Evolutionary conservation across 2,888 invertebrate genomes (phyloP), one percentile per base, ranked within the genome.

Genomic region (Tolmerus cingulatus): DNA sequence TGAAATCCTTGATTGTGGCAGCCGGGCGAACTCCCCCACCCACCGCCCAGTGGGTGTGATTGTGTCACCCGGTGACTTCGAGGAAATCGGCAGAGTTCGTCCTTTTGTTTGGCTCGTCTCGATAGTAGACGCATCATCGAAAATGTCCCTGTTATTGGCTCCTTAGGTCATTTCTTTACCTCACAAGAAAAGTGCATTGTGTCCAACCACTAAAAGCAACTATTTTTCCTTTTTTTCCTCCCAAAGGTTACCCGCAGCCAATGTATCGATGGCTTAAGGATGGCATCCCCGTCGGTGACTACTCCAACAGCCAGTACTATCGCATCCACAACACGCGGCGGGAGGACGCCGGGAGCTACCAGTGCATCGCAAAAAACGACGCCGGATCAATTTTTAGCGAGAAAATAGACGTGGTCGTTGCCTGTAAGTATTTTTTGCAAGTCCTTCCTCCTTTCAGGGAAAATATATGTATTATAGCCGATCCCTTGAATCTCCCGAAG

Each of bases 201-300:
- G 66, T 66, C 66, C 66, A 34, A 37, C 16, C 37, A 66, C 66
- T 57, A 66, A 66, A 19, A 66, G 66, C 27, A 66, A 12, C 23
- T 12, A 9, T 27, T 57, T 66, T 43, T 23, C 27, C 27, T 0
- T 66, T 27, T 27, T 90, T 90, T 88, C 3, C 3, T 1, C 34
- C 94, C 94, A 5, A 94, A 97, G 97, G 97, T 90, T 96, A 96
- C 92, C 98, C 98, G n/a, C 96, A 96, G 91, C 98, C 98, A 55
- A 96, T 96, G 93, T 98, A 98, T 93, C 95, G 96, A 91, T 98
- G 98, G 98, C 93, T 97, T 89, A 97, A 97, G 93, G 96, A 98
- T 92, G 97, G 97, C 74, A 92, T 94, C 87, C 95, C 96, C 86
- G 94, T 98, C 89, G 95, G 94, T 88, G 97, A 97, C 91, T 96